phyloP scores from a whole-genome alignment of 2,797 vertebrate genomes.

The Prionace glauca region DNA sequence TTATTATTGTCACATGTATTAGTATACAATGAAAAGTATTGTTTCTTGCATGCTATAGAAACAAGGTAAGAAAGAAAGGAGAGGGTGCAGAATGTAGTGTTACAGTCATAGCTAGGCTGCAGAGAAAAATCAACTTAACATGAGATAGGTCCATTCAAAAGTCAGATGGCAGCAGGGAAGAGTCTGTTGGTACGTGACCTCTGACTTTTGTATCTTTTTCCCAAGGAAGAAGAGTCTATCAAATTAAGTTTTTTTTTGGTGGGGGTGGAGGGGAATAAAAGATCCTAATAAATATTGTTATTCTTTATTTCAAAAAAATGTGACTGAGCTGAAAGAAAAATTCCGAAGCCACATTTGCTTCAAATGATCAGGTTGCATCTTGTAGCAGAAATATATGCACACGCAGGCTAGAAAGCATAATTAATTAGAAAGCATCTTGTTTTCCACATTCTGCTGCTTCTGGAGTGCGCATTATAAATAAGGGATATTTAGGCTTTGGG shows the following conservation, averaged over 20 bases:
- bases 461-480: not conserved
- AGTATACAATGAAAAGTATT: too few relatives aligned
- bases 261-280: not conserved
- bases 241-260: not conserved
- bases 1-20: too few relatives aligned
- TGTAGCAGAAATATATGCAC: not conserved
- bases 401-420: not conserved
- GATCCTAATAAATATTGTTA: not conserved
- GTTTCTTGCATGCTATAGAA: too few relatives aligned
- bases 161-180: too few relatives aligned
- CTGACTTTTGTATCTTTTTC: too few relatives aligned
- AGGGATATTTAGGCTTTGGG: slow-evolving; percentile 31
- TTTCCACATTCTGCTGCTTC: slow-evolving; percentile 24
- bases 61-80: too few relatives aligned
- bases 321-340: not conserved
- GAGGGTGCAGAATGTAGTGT: too few relatives aligned
- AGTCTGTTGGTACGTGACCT: too few relatives aligned
- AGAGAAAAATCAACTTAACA: too few relatives aligned
- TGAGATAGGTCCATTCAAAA: too few relatives aligned
- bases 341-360: not conserved
- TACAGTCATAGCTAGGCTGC: too few relatives aligned
- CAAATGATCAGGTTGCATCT: not conserved
- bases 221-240: not conserved
- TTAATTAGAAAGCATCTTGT: not conserved
- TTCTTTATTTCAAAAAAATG: not conserved